Base-by-base conservation (phyloP, 2,888 invertebrate genomes). In the Clanis bilineata region DNA sequence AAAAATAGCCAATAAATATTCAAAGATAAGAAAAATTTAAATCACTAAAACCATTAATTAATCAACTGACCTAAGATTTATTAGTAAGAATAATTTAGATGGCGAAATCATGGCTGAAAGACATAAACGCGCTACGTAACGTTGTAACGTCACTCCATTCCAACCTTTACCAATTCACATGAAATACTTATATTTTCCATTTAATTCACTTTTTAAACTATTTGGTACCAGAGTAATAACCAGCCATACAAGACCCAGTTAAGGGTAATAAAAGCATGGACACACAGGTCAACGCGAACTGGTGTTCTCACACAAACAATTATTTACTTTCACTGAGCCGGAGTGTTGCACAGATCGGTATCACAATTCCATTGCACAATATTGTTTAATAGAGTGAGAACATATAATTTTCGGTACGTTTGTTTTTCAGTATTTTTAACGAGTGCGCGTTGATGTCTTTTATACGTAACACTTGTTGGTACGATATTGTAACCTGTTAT, bases 361-460 rank as follows among this genome's bases (percentile, higher is more conserved):
- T 51, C 23, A 38, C 38, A 47, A 58, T 39, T 51, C 25, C 39
- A 58, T 58, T 58, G 28, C 39, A 58, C 38, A 39, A 51, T 51
- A 25, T 25, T 56, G 38, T 36, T 56, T 56, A 56, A 23, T 56
- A 56, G 36, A 56, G 38, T 38, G 39, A 38, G 39, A 38, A 23
- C 21, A 39, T 38, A 38, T 36, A 56, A 39, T 38, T 56, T 56
- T 38, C 23, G 23, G 55, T 56, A 56, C 15, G 22, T 56, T 56
- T 36, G 55, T 56, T 36, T 25, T 15, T 22, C 10, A 54, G 22
- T 39, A 44, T 44, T 18, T 15, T 18, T 1, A 1, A 6, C 6
- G 56, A 18, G 51, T 47, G 43, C 57, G 51, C 60, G 60, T 60
- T 60, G 60, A 60, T 57, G 60, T 60, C 60, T 60, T 60, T 57